Base-by-base conservation (phyloP, 2,797 vertebrate genomes). In the Melanotaenia nigrans region DNA sequence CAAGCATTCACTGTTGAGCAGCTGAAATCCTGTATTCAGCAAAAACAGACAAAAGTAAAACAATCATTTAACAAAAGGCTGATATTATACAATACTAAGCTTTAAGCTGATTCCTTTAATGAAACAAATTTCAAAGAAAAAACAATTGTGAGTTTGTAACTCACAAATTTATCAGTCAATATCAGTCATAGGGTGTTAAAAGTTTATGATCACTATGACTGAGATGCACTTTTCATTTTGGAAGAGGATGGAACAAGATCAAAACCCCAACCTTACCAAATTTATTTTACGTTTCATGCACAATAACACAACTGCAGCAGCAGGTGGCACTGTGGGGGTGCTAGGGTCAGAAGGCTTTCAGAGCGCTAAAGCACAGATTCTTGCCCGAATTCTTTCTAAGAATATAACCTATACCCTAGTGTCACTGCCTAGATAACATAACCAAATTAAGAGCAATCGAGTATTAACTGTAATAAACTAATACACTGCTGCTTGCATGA, bases 311-410 rank as follows among this genome's bases (percentile, higher is more conserved):
- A 11, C 11, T 57, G 0, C 9, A 76, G 14, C 91, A 83, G 71
- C 79, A 91, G 90, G 79, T 82, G 88, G 84, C 71, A 72, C 75
- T 78, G 70, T 84, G 72, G 45, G 60, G 35, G 61, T 63, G 42
- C 25, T 40, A 4, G 40, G 54, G 5, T 47, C 18, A 55, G 32
- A 4, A 28, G 25, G 16, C 51, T 54, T 65, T 35, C 47, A 63
- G 8, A 20, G 38, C 28, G 53, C 20, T n/a, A 12, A 38, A 45
- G 20, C 24, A 65, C 3, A 5, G 7, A 55, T n/a, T 65, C 20
- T n/a, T 60, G 30, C 22, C 45, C 5, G 13, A 42, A 62, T 42
- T 57, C 33, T 53, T 53, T 69, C 30, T 4, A 25, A 74, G 20
- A 64, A 53, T 30, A 32, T 53, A 54, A 45, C 14, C 45, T 47